These are phyloP conservation scores for Aphis craccivora DNA, from an alignment of 1,140 invertebrate genomes.

Conservation along the genomic window DNA sequence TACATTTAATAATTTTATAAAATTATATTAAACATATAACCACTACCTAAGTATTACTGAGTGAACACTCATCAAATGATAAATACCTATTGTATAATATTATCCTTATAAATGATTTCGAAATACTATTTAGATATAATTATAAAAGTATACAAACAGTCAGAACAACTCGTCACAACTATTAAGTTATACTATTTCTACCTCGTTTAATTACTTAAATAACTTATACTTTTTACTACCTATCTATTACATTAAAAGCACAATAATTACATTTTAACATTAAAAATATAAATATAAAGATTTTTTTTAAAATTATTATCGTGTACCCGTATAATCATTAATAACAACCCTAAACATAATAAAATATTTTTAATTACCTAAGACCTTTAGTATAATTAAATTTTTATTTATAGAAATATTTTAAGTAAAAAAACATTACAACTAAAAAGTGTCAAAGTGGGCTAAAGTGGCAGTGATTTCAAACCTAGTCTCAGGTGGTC, in stretches of 20 bases:
- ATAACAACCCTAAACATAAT: constrained; percentile 1
- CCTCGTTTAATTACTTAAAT: neutral
- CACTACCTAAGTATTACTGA: neutral
- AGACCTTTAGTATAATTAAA: neutral
- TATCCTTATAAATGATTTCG: neutral
- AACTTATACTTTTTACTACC: neutral
- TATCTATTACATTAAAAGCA: neutral
- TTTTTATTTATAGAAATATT: neutral
- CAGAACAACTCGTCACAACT: neutral
- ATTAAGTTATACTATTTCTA: neutral
- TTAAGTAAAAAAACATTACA: neutral
- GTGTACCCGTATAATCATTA: neutral
- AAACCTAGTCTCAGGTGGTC: neutral
- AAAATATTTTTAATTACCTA: neutral
- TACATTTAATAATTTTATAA: neutral
- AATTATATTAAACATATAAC: neutral
- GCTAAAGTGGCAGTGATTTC: neutral
- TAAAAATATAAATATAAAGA: neutral
- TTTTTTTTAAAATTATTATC: neutral
- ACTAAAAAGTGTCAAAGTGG: neutral
- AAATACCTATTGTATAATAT: neutral
- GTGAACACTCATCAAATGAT: neutral
- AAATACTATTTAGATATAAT: neutral
- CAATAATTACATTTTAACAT: neutral
- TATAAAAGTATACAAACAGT: neutral